Percentiles rank a stretch among this genome's conserved stretches.
phyloP scores from a whole-genome alignment of 2,888 invertebrate genomes.

The Nebria brevicollis region DNA sequence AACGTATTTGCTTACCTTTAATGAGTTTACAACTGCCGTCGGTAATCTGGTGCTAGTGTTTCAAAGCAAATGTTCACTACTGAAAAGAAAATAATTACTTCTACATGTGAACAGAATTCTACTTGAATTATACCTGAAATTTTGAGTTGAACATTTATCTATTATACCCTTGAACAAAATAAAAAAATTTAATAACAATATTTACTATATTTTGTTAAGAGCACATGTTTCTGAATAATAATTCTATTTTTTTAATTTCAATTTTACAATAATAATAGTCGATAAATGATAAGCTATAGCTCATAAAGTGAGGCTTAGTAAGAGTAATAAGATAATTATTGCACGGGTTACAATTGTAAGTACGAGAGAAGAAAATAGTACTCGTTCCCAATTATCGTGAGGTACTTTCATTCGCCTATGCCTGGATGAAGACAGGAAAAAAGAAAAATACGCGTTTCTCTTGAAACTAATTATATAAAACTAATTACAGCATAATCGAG shows the following conservation, averaged over 20 bases:
- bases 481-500: constrained; percentile 27
- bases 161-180: too few relatives aligned
- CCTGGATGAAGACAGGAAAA: background rate
- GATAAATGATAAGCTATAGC: too few relatives aligned
- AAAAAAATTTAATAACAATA: too few relatives aligned
- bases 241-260: too few relatives aligned
- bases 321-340: background rate
- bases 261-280: too few relatives aligned
- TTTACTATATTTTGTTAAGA: too few relatives aligned
- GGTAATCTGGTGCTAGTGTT: background rate
- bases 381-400: constrained; percentile 16
- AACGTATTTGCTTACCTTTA: constrained; percentile 16
- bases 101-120: background rate
- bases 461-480: constrained; percentile 27
- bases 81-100: background rate
- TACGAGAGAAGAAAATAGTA: background rate
- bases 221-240: too few relatives aligned
- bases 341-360: background rate
- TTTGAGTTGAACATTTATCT: background rate
- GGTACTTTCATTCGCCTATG: background rate
- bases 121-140: background rate
- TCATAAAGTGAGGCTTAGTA: too few relatives aligned
- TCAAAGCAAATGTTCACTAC: background rate
- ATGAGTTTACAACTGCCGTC: constrained; percentile 5
- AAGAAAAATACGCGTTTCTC: background rate